Evolutionary conservation across 1,140 invertebrate genomes (phyloP).

Genomic region (Panonychus citri): DNA sequence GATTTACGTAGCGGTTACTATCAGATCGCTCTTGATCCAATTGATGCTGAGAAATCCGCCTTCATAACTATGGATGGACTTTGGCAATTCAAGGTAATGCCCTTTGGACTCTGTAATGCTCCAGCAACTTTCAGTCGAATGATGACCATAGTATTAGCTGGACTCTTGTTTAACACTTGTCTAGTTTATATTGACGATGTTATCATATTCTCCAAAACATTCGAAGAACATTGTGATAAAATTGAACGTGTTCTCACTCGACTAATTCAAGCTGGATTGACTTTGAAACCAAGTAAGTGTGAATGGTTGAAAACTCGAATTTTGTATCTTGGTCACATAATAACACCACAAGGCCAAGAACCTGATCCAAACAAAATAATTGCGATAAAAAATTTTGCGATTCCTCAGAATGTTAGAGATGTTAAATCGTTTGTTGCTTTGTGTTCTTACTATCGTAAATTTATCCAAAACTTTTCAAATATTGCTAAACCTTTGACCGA

Average conservation of each 20-base stretch:
- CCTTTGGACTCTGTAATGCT: conserved; percentile 13
- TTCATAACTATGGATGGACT: conserved; percentile 3
- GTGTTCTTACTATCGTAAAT: conserved; percentile 11
- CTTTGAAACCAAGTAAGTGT: conserved; percentile 6
- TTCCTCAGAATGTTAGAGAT: conserved; percentile 15
- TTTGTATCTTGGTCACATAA: conserved; percentile 12
- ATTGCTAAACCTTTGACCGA: conserved; percentile 12
- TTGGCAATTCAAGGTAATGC: conserved; percentile 13
- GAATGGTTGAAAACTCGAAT: conserved; percentile 6
- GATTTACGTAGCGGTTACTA: not conserved
- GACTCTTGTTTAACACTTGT: not conserved
- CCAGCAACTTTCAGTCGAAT: conserved; percentile 14
- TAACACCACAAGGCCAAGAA: conserved; percentile 14
- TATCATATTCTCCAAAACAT: not conserved
- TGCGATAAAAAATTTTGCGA: conserved; percentile 16
- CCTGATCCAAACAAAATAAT: conserved; percentile 17
- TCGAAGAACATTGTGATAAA: not conserved
- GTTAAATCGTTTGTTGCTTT: conserved; percentile 18
- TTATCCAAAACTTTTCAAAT: conserved; percentile 10
- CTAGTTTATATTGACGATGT: not conserved
- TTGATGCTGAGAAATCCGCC: conserved; percentile 1
- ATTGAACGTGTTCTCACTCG: conserved; percentile 11
- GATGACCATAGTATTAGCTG: conserved; percentile 9
- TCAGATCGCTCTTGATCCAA: not conserved
- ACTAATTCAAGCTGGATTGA: not conserved